phyloP scores from a whole-genome alignment of 2,113 vertebrate species.

The Xyrauchen texanus region DNA sequence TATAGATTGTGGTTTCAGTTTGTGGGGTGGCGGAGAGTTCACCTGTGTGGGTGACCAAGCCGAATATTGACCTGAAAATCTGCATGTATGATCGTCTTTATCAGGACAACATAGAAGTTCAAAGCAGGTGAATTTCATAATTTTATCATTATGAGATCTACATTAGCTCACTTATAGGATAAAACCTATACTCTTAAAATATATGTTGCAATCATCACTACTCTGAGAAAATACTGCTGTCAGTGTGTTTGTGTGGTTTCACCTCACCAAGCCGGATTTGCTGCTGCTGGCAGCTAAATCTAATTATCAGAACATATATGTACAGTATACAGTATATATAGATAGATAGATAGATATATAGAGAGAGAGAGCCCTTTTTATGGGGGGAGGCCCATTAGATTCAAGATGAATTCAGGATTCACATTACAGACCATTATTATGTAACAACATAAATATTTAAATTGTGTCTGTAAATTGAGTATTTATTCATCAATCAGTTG shows the following conservation, averaged over 20 bases:
- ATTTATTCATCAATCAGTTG: background rate
- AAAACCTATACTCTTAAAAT: no score
- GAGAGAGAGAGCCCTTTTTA: background rate
- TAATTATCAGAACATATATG: no score
- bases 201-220: no score
- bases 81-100: conserved; percentile 86
- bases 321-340: no score
- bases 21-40: conserved; percentile 70
- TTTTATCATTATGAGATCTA: background rate
- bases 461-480: background rate
- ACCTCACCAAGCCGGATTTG: no score
- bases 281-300: no score
- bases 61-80: conserved; percentile 85
- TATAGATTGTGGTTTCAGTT: conserved; percentile 65
- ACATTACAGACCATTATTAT: no score
- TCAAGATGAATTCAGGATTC: no score
- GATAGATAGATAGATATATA: no score
- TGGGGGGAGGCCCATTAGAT: no score
- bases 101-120: conserved; percentile 78
- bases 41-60: conserved; percentile 81
- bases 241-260: no score
- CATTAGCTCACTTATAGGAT: background rate
- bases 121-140: conserved; percentile 76
- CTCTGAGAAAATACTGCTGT: no score
- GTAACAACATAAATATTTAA: background rate